phyloP scores from a whole-genome alignment of 1,140 invertebrate genomes.

The Pseudomyrmex sp. region DNA sequence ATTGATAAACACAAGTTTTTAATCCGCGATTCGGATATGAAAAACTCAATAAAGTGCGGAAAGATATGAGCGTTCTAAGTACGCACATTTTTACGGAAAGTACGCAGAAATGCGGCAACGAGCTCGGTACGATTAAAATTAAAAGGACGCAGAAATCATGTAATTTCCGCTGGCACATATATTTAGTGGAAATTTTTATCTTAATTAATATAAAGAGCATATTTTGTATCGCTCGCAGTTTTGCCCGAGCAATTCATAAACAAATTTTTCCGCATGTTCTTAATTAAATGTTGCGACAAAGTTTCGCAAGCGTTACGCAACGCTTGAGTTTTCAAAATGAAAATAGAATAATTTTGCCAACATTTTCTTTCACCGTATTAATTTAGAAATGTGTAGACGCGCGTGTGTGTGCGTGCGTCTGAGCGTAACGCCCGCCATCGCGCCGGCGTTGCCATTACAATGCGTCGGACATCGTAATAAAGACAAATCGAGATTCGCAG shows the following conservation, averaged over 20 bases:
- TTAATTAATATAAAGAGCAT: slow-evolving; percentile 27
- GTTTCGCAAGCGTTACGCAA: slow-evolving; percentile 7
- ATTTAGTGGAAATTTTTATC: slow-evolving; percentile 24
- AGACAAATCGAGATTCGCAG: slow-evolving; percentile 61
- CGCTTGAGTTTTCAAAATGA: neutral
- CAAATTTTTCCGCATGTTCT: slow-evolving; percentile 30
- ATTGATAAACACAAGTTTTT: too few species aligned
- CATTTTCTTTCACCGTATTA: slow-evolving; percentile 36
- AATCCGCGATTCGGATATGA: too few species aligned
- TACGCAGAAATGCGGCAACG: too few species aligned
- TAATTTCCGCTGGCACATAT: neutral
- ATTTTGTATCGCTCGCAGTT: slow-evolving; percentile 14
- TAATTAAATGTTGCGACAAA: slow-evolving; percentile 39
- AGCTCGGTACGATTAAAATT: neutral
- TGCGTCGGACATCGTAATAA: slow-evolving; percentile 42
- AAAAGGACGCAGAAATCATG: neutral
- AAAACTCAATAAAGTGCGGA: neutral
- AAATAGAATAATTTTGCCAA: slow-evolving; percentile 34
- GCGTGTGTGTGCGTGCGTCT: too few species aligned
- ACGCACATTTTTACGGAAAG: neutral
- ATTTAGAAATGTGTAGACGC: slow-evolving; percentile 19
- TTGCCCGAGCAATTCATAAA: slow-evolving; percentile 3
- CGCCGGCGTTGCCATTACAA: slow-evolving; percentile 21
- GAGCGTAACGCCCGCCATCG: neutral
- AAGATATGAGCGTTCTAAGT: neutral